These are phyloP conservation scores for Cygnus olor DNA, from an alignment of 2,797 vertebrate genomes.

Conservation along the genomic window DNA sequence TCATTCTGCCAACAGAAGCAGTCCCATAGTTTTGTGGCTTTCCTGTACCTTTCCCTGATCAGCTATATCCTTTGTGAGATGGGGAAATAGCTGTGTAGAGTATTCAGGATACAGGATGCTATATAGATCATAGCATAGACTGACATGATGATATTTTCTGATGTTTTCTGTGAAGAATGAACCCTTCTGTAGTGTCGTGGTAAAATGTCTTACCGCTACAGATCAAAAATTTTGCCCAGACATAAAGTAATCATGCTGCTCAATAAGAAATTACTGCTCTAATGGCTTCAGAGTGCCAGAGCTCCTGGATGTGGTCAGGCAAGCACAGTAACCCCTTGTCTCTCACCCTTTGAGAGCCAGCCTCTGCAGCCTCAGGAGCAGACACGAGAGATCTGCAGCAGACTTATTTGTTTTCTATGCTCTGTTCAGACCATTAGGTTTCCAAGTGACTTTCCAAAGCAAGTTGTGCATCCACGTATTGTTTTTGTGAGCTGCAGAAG, in stretches of 20 bases:
- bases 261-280: background rate
- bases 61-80: background rate
- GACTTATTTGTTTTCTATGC: background rate
- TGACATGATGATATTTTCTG: background rate
- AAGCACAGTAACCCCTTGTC: background rate
- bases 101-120: background rate
- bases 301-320: slow-evolving; percentile 44
- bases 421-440: rapidly evolving
- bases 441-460: background rate
- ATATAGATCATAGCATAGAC: background rate
- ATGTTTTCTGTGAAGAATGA: slow-evolving; percentile 5
- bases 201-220: background rate
- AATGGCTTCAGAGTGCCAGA: slow-evolving; percentile 23
- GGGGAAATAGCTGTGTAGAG: background rate
- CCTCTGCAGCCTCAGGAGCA: background rate
- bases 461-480: rapidly evolving
- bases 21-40: background rate
- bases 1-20: background rate
- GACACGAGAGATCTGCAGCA: background rate
- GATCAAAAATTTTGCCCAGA: slow-evolving; percentile 38
- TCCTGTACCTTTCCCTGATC: background rate
- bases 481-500: background rate
- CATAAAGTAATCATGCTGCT: background rate
- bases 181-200: rapidly evolving
- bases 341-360: background rate